Conservation (phyloP, 2,113 vertebrate species). For the Tachycineta bicolor region DNA sequence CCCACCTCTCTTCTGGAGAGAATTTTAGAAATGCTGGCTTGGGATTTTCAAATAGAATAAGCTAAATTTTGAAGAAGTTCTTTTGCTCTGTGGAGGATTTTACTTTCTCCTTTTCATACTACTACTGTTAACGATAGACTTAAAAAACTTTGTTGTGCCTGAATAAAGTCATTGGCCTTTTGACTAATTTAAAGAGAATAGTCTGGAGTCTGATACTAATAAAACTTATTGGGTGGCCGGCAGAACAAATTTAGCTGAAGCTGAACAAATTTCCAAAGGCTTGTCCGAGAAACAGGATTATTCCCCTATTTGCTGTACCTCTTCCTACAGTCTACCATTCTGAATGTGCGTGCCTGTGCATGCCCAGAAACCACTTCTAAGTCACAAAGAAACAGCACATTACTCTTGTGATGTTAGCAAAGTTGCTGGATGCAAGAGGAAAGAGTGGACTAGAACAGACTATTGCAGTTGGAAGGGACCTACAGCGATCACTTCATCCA, state of each 20-base stretch:
- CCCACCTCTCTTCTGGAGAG: not conserved
- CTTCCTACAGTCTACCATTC: not conserved
- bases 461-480: not conserved
- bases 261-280: constrained; percentile 19
- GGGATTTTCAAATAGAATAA: not conserved
- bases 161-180: constrained; percentile 11
- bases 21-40: not conserved
- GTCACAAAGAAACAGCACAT: not conserved
- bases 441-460: not conserved
- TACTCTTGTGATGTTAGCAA: not conserved
- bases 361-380: not conserved
- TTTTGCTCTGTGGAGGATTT: not conserved
- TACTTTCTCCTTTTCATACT: constrained; percentile 16
- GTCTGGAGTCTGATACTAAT: constrained; percentile 49
- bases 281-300: not conserved
- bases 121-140: not conserved
- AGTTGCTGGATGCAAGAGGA: not conserved
- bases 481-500: not conserved
- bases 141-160: not conserved
- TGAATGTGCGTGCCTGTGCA: not conserved
- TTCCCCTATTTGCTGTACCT: not conserved
- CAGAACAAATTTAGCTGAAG: constrained; percentile 15
- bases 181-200: constrained; percentile 41
- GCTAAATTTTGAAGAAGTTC: too few relatives aligned
- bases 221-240: constrained; percentile 41